Percentiles rank a stretch among this genome's conserved stretches.
Conservation (phyloP, 2,888 invertebrate species). For the Stenichneumon culpator region DNA sequence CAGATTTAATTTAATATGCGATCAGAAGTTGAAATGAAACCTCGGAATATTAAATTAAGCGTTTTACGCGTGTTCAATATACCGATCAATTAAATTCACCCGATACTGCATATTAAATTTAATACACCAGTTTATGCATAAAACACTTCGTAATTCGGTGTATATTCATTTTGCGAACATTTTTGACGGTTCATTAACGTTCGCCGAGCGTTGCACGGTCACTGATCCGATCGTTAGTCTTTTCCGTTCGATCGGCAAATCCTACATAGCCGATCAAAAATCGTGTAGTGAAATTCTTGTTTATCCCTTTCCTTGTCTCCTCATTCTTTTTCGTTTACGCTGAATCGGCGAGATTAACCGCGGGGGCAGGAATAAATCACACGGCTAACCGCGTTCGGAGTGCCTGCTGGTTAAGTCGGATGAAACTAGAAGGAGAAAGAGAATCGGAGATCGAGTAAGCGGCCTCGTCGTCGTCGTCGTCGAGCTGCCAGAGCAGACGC, state of each 20-base stretch:
- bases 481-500: slow-evolving; percentile 61
- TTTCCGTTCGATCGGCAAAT: slow-evolving; percentile 27
- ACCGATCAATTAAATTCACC: slow-evolving; percentile 1
- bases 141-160: neutral
- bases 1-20: too few relatives aligned
- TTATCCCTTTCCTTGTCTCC: slow-evolving; percentile 43
- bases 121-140: neutral
- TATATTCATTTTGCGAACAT: neutral
- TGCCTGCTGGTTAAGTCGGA: slow-evolving; percentile 62
- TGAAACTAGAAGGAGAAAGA: slow-evolving; percentile 57
- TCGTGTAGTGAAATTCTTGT: slow-evolving; percentile 49
- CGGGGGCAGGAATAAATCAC: slow-evolving; percentile 70
- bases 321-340: slow-evolving; percentile 56
- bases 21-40: too few relatives aligned
- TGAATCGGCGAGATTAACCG: slow-evolving; percentile 69
- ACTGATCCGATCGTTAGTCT: neutral
- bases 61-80: neutral
- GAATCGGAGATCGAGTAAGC: slow-evolving; percentile 57
- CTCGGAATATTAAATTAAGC: too few relatives aligned
- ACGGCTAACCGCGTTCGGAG: slow-evolving; percentile 70
- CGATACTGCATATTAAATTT: neutral
- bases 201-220: neutral
- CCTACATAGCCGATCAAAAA: slow-evolving; percentile 22
- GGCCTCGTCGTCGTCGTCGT: slow-evolving; percentile 59
- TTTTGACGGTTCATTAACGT: neutral